Evolutionary conservation across 2,113 vertebrate genomes (phyloP).

Genomic region (Oryzias woworae): DNA sequence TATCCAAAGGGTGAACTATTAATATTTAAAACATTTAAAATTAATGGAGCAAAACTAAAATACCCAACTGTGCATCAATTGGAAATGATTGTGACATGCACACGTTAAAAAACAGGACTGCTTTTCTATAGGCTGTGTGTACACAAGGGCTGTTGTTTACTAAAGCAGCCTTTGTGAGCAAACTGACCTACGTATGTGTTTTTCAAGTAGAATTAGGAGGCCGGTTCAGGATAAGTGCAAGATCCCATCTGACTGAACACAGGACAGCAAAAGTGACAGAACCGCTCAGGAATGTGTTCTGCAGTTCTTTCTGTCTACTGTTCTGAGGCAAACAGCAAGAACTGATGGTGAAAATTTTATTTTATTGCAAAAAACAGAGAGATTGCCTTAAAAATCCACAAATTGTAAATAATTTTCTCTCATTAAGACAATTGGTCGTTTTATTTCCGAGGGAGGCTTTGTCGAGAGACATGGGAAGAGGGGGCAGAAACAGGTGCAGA

Average conservation of each 20-base stretch:
- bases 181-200: conserved; percentile 1
- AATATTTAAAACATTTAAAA: not conserved
- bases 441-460: too few species aligned
- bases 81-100: too few species aligned
- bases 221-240: conserved; percentile 15
- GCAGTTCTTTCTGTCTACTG: not conserved
- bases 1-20: not conserved
- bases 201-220: conserved; percentile 25
- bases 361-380: too few species aligned
- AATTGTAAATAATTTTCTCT: too few species aligned
- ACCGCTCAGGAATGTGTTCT: conserved; percentile 28
- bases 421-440: too few species aligned
- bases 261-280: conserved; percentile 15
- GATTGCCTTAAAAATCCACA: too few species aligned
- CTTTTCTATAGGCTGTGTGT: not conserved
- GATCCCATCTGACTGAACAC: conserved; percentile 16
- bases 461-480: not conserved
- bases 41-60: too few species aligned
- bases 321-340: not conserved
- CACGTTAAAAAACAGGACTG: not conserved
- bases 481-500: not conserved
- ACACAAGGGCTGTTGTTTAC: conserved; percentile 2
- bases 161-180: not conserved
- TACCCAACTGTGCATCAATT: too few species aligned
- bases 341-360: too few species aligned